phyloP scores from a whole-genome alignment of 2,113 vertebrate species.

The Plecturocebus donacophilus region DNA sequence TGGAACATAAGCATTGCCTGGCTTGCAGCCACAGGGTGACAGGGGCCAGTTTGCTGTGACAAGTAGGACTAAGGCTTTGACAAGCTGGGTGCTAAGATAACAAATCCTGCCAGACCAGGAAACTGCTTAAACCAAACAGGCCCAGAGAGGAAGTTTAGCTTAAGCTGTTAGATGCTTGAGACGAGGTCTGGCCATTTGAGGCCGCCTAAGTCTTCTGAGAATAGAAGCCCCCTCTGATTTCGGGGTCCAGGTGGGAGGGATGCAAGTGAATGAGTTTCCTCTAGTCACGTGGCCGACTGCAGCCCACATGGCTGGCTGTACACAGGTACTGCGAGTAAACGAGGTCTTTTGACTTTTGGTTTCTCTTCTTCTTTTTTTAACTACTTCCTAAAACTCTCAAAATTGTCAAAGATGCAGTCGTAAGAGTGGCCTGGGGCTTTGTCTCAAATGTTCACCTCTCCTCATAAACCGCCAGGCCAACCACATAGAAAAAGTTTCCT shows the following conservation, averaged over 20 bases:
- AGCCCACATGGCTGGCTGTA: not conserved
- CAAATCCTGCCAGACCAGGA: slow-evolving; percentile 62
- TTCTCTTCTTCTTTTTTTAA: not conserved
- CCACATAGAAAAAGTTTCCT: slow-evolving; percentile 61
- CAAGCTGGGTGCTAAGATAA: slow-evolving; percentile 47
- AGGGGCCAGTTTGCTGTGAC: not conserved
- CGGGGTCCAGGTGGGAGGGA: not conserved
- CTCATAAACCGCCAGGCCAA: slow-evolving; percentile 58
- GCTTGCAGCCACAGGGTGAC: not conserved
- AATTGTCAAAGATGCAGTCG: slow-evolving; percentile 22
- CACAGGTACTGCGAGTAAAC: not conserved
- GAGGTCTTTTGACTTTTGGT: not conserved
- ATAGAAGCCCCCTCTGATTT: not conserved
- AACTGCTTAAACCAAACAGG: slow-evolving; percentile 45
- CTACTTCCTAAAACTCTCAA: slow-evolving; percentile 55
- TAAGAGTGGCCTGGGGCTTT: not conserved
- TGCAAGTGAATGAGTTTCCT: not conserved
- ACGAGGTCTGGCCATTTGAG: slow-evolving; percentile 18
- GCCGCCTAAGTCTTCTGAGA: slow-evolving; percentile 21
- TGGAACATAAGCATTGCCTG: not conserved
- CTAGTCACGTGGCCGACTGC: rapidly evolving
- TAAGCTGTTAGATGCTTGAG: slow-evolving; percentile 39
- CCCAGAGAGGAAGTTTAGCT: slow-evolving; percentile 57
- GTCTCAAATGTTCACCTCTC: slow-evolving; percentile 36
- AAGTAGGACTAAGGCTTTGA: not conserved